Evolutionary conservation across 2,888 invertebrate species (phyloP).

Genomic region (Eutolmus rufibarbis): DNA sequence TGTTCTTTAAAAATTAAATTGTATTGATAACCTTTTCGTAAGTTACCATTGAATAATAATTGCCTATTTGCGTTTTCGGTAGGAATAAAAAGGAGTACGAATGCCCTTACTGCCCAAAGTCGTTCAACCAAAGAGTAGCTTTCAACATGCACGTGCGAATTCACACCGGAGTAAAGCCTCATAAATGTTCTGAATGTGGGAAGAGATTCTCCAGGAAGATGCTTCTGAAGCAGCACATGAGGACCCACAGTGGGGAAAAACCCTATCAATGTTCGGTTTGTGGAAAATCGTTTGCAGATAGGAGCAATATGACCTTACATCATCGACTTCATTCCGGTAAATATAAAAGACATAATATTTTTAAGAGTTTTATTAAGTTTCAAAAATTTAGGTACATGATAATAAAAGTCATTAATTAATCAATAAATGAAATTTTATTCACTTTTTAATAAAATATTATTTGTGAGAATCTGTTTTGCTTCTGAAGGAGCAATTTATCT

Average conservation of each 20-base stretch:
- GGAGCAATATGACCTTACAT: slow-evolving; percentile 86
- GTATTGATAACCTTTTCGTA: too few relatives aligned
- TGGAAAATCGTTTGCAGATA: slow-evolving; percentile 82
- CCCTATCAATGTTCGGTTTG: slow-evolving; percentile 83
- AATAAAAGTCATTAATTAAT: too few relatives aligned
- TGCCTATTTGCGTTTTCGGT: slow-evolving; percentile 50
- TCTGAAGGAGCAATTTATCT: too few relatives aligned
- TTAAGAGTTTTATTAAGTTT: too few relatives aligned
- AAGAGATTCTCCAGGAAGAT: slow-evolving; percentile 86
- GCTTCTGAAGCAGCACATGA: slow-evolving; percentile 82
- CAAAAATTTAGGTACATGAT: too few relatives aligned
- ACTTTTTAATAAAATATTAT: too few relatives aligned
- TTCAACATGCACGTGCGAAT: slow-evolving; percentile 88
- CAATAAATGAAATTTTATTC: too few relatives aligned
- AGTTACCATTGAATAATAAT: too few relatives aligned
- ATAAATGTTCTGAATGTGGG: slow-evolving; percentile 77
- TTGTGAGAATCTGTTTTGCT: too few relatives aligned
- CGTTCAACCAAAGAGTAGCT: slow-evolving; percentile 85
- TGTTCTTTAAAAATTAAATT: too few relatives aligned
- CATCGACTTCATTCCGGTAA: slow-evolving; percentile 77
- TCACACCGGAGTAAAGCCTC: slow-evolving; percentile 82
- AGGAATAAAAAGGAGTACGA: slow-evolving; percentile 82
- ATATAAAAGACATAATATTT: neutral
- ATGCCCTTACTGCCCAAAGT: slow-evolving; percentile 81
- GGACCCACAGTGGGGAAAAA: slow-evolving; percentile 81